Evolutionary conservation across 1,140 invertebrate species (phyloP), one percentile per base, ranked within the genome.

Genomic region (Drosophila asahinai): DNA sequence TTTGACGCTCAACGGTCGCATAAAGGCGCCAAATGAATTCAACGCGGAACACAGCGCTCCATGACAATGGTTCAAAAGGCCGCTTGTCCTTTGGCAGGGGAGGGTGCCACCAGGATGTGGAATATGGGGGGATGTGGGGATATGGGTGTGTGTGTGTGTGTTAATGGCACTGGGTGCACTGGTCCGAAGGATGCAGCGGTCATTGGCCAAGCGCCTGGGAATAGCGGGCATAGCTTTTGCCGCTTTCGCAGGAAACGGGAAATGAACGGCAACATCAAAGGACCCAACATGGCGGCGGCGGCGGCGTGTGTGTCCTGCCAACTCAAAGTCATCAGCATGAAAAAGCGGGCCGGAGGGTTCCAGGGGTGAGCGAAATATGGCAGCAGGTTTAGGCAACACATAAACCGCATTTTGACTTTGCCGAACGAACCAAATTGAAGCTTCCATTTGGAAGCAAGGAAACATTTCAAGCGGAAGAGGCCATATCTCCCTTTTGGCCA

Each of bases 191-290:
- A 47, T 77, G 74, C 75, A 77, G 17, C 30, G 64, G 57, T 42
- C 72, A 75, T 47, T 54, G 71, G 63, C 54, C 63, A 77, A 48
- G 36, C 49, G 55, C 43, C 36, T 51, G 42, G 54, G 55, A 47
- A 60, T 47, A 57, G 64, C 43, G 54, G 54, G 14, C 52, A 38
- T 38, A 15, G 52, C 45, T 43, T 36, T 7, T 27, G 38, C 52
- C 59, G 36, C 25, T 57, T 11, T 57, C 54, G 5, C 19, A 22
- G 65, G 19, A 48, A 71, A 38, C 22, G 51, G 36, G 36, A 51
- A 57, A 58, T 38, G 54, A 38, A 71, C 52, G 42, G 58, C 74
- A 67, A 47, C 72, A 67, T 77, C 63, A 78, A 67, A 77, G 75
- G 43, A 76, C 59, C 52, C 74, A 67, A 66, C 72, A 77, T 40